Evolutionary conservation across 1,140 invertebrate genomes (phyloP), one percentile per base, ranked within the genome.

Genomic region (Scaptomyza montana): DNA sequence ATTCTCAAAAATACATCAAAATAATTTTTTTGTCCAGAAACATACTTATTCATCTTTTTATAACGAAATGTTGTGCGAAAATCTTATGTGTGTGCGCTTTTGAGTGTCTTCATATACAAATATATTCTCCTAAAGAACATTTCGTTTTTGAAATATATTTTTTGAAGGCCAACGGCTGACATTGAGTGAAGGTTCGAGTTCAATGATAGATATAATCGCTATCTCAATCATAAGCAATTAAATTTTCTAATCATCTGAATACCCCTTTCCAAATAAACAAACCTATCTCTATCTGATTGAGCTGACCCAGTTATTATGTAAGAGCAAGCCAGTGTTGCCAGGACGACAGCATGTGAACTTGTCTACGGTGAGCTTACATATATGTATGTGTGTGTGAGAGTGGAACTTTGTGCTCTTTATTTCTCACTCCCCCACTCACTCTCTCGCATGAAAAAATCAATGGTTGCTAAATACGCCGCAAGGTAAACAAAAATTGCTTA

Each of bases 401-500:
- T 56, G 67, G 67, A 56, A 36, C 6, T 30, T 43, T 51, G 0
- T 25, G 12, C 39, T 25, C 28, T 53, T 19, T 12, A 16, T n/a
- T 36, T 64, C 21, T 33, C 7, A 13, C 28, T 7, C 21, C 21
- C 16, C 5, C 12, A n/a, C 39, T n/a, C 39, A 5, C 39, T 43
- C 12, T 43, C 5, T 43, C 12, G 3, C 12, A 2, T 4, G 8
- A 8, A 43, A 43, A 43, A 43, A 43, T 43, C 39, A 12, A 43
- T 43, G 12, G 5, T 12, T n/a, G 39, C 5, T 43, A 36, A 36
- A 28, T 10, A 43, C 16, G 63, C 54, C 56, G 33, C 64, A 53
- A 75, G 64, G 71, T 59, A 54, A 60, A 72, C 56, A 78, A 45
- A 89, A 82, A 33, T 61, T 61, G 5, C 95, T 95, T 93, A 99